Percentiles rank a stretch among this genome's conserved stretches.
phyloP scores from a whole-genome alignment of 2,113 vertebrate species.

The Platysteira castanea region DNA sequence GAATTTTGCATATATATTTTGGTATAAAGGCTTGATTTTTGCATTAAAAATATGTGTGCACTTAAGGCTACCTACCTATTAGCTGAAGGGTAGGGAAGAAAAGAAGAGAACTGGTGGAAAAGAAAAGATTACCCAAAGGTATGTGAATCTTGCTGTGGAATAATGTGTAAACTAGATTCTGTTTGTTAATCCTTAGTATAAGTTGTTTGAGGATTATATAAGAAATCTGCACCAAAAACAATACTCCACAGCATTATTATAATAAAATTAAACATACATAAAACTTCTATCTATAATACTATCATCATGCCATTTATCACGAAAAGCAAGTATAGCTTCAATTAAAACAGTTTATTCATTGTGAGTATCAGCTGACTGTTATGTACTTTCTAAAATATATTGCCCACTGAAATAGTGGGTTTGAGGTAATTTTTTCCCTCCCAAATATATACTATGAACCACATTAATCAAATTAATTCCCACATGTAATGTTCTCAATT shows the following conservation, averaged over 20 bases:
- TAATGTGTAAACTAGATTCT: not conserved
- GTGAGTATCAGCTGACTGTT: not conserved
- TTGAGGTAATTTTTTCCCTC: not conserved
- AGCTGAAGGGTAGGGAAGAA: not conserved
- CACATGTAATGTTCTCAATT: not conserved
- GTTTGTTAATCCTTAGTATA: not conserved
- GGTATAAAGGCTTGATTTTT: not conserved
- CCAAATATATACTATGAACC: not conserved
- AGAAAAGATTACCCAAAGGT: not conserved
- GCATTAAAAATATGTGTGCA: not conserved
- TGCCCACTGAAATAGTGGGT: not conserved
- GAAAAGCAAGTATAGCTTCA: not conserved
- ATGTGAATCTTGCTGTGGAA: not conserved
- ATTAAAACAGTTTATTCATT: not conserved
- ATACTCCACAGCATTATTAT: not conserved
- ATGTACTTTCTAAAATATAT: not conserved
- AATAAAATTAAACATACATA: not conserved
- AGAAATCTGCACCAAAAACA: not conserved
- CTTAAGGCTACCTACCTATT: not conserved
- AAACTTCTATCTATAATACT: not conserved
- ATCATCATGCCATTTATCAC: not conserved
- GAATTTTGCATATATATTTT: not conserved
- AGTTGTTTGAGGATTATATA: not conserved
- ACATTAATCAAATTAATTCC: not conserved
- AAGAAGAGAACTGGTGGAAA: not conserved